phyloP scores from a whole-genome alignment of 2,113 vertebrate genomes.

The Salvelinus sp. region DNA sequence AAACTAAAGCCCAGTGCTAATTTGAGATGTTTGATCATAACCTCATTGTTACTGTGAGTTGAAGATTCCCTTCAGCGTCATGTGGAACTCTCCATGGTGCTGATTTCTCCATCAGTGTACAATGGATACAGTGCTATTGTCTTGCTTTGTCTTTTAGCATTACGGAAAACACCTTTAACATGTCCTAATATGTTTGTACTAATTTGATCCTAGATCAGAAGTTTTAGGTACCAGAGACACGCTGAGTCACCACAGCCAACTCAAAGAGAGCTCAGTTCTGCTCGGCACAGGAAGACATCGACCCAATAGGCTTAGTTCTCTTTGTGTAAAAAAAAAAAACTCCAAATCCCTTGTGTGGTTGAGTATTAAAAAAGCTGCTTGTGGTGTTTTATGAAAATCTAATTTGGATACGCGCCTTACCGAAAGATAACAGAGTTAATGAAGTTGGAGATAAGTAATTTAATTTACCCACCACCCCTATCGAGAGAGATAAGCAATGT shows the following conservation, averaged over 20 bases:
- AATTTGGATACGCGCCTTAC: slow-evolving; percentile 58
- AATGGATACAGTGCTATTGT: no score
- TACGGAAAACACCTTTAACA: background rate
- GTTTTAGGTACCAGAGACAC: slow-evolving; percentile 10
- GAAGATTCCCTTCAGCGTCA: no score
- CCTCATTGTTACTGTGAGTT: no score
- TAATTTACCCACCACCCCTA: slow-evolving; percentile 62
- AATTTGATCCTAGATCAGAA: slow-evolving; percentile 8
- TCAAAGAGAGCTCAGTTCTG: slow-evolving; percentile 36
- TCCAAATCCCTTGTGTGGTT: slow-evolving; percentile 22
- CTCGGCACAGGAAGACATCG: slow-evolving; percentile 19
- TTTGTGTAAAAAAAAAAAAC: background rate
- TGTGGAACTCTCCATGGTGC: no score
- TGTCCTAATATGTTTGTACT: background rate
- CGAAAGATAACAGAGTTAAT: slow-evolving; percentile 66
- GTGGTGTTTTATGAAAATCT: slow-evolving; percentile 53
- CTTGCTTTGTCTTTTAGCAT: background rate
- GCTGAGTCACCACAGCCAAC: slow-evolving; percentile 21
- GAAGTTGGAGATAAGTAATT: slow-evolving; percentile 68
- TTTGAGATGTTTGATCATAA: no score
- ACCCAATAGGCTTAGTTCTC: slow-evolving; percentile 12
- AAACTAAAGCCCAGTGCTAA: no score
- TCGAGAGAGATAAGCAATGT: slow-evolving; percentile 49
- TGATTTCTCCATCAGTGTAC: no score
- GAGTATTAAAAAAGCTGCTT: slow-evolving; percentile 10